Evolutionary conservation across 2,888 invertebrate species (phyloP).

Genomic region (Drosophila infuscata): DNA sequence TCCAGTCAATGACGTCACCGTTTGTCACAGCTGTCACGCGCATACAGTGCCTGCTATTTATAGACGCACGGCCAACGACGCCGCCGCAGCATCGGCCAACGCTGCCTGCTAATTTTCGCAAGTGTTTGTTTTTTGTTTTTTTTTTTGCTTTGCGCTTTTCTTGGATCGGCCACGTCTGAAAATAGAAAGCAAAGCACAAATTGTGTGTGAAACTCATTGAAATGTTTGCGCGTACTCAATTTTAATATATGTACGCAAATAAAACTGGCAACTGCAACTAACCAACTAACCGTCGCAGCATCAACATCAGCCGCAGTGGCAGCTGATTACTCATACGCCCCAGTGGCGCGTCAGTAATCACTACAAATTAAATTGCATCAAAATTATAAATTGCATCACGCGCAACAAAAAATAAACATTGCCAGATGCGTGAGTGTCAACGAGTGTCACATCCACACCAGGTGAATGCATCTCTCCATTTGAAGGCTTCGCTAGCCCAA

Average conservation of each 20-base stretch:
- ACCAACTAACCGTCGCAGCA: conserved; percentile 14
- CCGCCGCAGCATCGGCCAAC: conserved; percentile 18
- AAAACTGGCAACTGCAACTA: conserved; percentile 52
- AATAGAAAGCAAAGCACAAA: conserved; percentile 68
- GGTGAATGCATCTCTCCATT: conserved; percentile 54
- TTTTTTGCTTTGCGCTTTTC: conserved; percentile 71
- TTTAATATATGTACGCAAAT: conserved; percentile 61
- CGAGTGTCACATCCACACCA: conserved; percentile 20
- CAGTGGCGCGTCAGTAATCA: conserved; percentile 43
- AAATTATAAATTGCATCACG: conserved; percentile 63
- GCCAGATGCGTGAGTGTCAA: conserved; percentile 46
- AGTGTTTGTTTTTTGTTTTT: conserved; percentile 65
- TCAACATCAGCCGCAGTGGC: conserved; percentile 3
- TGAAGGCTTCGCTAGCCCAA: conserved; percentile 60
- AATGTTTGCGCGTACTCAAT: conserved; percentile 80
- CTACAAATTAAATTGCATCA: conserved; percentile 68
- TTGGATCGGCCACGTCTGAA: conserved; percentile 71
- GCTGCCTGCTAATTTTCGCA: conserved; percentile 76
- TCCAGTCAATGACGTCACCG: conserved; percentile 69
- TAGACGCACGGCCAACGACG: conserved; percentile 59
- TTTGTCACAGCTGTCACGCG: conserved; percentile 76
- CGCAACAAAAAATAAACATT: conserved; percentile 7
- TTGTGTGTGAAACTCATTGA: conserved; percentile 78
- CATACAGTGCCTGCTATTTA: conserved; percentile 68
- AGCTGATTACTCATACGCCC: conserved; percentile 75